Percentiles rank a stretch among this genome's conserved stretches.
phyloP scores from a whole-genome alignment of 1,140 invertebrate species.

The Eciton burchellii region DNA sequence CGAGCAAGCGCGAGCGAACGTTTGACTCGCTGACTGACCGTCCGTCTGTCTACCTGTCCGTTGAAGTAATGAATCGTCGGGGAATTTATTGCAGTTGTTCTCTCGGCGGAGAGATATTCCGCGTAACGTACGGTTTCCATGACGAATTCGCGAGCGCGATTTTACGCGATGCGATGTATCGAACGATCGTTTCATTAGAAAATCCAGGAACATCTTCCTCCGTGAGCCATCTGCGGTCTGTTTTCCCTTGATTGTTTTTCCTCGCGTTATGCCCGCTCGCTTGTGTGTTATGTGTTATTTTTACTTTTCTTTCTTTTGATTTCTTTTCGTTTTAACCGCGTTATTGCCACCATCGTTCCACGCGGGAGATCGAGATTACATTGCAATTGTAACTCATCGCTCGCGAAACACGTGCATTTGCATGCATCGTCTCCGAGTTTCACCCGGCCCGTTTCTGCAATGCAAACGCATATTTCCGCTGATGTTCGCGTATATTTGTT shows the following conservation, averaged over 20 bases:
- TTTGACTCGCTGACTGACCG: neutral
- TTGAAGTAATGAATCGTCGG: neutral
- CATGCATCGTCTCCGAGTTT: too few species aligned
- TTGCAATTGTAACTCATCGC: too few species aligned
- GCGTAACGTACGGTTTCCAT: neutral
- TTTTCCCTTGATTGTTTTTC: neutral
- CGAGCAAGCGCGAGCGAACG: neutral
- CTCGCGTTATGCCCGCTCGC: neutral
- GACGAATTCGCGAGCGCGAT: slow-evolving; percentile 1
- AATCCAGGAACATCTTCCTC: neutral
- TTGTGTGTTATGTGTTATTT: neutral
- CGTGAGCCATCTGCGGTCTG: neutral
- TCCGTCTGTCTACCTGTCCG: neutral
- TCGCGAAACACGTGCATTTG: too few species aligned
- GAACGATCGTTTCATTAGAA: slow-evolving; percentile 37
- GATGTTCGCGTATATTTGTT: slow-evolving; percentile 29
- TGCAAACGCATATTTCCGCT: slow-evolving; percentile 30
- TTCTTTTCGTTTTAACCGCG: neutral
- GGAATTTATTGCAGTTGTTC: slow-evolving; percentile 18
- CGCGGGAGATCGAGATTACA: slow-evolving; percentile 14
- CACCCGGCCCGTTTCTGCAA: too few species aligned
- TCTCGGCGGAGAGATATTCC: slow-evolving; percentile 17
- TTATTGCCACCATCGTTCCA: neutral
- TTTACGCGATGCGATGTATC: neutral
- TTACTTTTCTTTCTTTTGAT: neutral